A percentile compares a stretch with the other conserved stretches of the same genome.
phyloP scores from a whole-genome alignment of 2,113 vertebrate genomes.

The Ranitomeya variabilis region DNA sequence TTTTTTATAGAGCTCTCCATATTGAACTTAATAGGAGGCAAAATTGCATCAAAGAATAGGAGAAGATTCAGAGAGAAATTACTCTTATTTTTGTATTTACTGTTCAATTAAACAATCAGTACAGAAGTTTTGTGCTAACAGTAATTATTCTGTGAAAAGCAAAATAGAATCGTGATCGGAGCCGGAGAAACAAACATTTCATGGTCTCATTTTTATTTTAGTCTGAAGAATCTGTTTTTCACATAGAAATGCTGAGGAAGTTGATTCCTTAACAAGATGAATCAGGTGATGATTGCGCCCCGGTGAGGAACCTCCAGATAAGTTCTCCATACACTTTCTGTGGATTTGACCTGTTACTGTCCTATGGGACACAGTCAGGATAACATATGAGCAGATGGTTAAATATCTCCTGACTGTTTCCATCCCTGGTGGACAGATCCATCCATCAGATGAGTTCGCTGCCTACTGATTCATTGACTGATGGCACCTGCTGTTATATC shows the following conservation, averaged over 20 bases:
- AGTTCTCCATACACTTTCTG: background rate
- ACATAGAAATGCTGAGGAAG: background rate
- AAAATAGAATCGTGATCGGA: no score
- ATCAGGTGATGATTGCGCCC: constrained; percentile 11
- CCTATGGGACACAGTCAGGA: background rate
- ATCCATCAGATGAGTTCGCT: background rate
- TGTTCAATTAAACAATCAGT: no score
- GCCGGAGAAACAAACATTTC: background rate
- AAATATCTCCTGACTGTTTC: background rate
- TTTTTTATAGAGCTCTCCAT: no score
- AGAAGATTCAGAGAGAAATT: no score
- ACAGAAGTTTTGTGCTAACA: no score
- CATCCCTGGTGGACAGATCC: no score
- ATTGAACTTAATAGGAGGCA: no score
- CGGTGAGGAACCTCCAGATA: background rate
- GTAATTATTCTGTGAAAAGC: no score
- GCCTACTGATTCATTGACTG: constrained; percentile 10
- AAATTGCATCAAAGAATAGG: no score
- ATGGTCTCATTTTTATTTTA: background rate
- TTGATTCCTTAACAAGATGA: constrained; percentile 3
- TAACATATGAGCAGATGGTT: background rate
- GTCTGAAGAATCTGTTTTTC: background rate
- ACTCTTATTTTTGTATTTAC: no score
- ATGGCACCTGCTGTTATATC: background rate
- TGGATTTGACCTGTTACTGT: background rate